Evolutionary conservation across 2,113 vertebrate genomes (phyloP).

Genomic region (Centropus bengalensis): DNA sequence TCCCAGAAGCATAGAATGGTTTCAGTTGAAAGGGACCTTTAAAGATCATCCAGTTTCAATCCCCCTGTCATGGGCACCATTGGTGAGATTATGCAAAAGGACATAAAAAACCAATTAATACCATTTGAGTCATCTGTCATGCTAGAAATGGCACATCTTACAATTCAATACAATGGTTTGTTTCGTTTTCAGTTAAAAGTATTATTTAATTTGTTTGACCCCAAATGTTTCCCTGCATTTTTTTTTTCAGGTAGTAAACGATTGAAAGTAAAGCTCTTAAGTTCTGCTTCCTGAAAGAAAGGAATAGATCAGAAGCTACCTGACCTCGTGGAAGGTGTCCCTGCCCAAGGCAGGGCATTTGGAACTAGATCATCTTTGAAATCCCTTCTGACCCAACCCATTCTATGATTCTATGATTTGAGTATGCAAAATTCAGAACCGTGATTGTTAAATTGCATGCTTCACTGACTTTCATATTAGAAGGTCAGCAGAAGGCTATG

Average conservation of each 20-base stretch:
- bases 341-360: no score
- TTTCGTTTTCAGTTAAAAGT: not conserved
- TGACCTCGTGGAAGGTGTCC: no score
- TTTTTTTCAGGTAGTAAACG: not conserved
- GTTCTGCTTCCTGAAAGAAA: not conserved
- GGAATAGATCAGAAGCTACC: not conserved
- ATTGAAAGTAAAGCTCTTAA: not conserved
- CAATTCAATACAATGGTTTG: not conserved
- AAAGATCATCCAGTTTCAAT: not conserved
- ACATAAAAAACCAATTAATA: not conserved
- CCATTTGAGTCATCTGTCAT: not conserved
- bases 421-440: not conserved
- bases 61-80: not conserved
- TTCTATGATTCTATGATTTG: no score
- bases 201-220: not conserved
- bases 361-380: no score
- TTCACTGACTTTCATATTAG: not conserved
- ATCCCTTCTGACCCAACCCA: no score
- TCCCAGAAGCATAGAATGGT: not conserved
- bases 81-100: not conserved
- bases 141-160: not conserved
- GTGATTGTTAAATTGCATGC: not conserved
- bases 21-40: not conserved
- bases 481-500: not conserved
- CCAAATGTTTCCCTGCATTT: not conserved